Evolutionary conservation across 2,797 vertebrate genomes (phyloP), one percentile per base, ranked within the genome.

Genomic region (Hydrolagus colliei): DNA sequence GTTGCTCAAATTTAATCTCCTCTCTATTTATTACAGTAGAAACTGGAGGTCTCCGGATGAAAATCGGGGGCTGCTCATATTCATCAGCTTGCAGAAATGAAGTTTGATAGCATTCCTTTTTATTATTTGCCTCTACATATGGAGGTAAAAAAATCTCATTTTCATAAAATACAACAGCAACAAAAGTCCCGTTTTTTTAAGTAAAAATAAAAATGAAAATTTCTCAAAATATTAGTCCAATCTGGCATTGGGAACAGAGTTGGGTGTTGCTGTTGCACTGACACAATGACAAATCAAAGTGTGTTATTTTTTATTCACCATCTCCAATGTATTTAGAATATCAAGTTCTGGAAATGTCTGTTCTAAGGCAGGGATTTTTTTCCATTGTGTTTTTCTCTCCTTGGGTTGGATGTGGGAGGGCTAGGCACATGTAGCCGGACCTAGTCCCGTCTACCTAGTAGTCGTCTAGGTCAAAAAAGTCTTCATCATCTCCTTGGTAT

Each of bases 391-490:
- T 93, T 92, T 94, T 90, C 90, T 92, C 92, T 94, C 92, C 93
- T 95, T 94, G 93, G 93, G 94, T 94, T 93, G 93, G 94, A 95
- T 94, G 94, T 92, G 94, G 93, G 94, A 94, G 94, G 94, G 93
- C 86, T 93, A 95, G 93, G 93, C 94, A 95, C 94, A 13, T 93
- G 89, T 93, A 93, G 93, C 94, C 93, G 88, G 93, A 95, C 93
- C 94, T 92, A 91, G 90, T 93, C 95, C 92, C 32, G 95, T 98
- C 98, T 99, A 99, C 97, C 96, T 98, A 99, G 97, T 99, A 99
- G 97, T 99, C 98, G 98, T 99, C 97, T 95, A 99, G 97, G 96
- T 99, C 98, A 94, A 99, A 99, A 93, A 98, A 96, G 95, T 99
- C 98, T 87, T 99, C 97, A 77, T 98, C 97, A 92, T 96, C 96